Percentiles rank a stretch among this genome's conserved stretches.
These are phyloP conservation scores for Collichthys lucidus DNA, from an alignment of 2,113 vertebrate genomes.

Conservation along the genomic window DNA sequence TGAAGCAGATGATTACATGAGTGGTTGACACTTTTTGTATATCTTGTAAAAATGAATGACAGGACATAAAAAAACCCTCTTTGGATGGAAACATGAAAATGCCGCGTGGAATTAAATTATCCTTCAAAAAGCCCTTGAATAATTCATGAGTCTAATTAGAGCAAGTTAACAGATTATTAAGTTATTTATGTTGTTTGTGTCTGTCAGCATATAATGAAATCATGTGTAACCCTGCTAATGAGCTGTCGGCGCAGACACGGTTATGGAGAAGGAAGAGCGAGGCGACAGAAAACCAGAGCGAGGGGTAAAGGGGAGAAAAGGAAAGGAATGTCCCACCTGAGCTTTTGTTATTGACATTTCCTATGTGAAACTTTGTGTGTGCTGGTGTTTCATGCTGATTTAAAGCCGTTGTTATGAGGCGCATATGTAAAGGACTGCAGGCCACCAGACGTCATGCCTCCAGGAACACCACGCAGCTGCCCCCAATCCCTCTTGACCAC, in stretches of 20 bases:
- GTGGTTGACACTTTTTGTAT: neutral
- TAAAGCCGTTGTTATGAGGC: conserved; percentile 45
- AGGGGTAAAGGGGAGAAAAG: neutral
- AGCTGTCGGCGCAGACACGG: conserved; percentile 27
- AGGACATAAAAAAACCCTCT: neutral
- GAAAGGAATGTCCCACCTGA: conserved; percentile 38
- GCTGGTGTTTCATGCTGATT: conserved; percentile 59
- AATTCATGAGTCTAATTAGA: conserved; percentile 50
- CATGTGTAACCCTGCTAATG: conserved; percentile 56
- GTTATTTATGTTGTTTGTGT: conserved; percentile 58
- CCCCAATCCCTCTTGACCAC: conserved; percentile 19
- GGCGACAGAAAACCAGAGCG: neutral
- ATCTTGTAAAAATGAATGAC: neutral
- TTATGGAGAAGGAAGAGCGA: neutral
- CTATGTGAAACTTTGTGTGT: conserved; percentile 21
- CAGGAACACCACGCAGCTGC: conserved; percentile 18
- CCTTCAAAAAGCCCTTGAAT: conserved; percentile 1
- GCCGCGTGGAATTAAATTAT: conserved; percentile 20
- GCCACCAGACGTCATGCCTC: conserved; percentile 60
- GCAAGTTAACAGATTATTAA: conserved; percentile 32
- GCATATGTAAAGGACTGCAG: conserved; percentile 64
- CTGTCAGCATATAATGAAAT: conserved; percentile 53
- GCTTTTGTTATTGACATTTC: conserved; percentile 51
- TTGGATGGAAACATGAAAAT: conserved; percentile 18
- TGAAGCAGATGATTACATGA: neutral